Conservation (phyloP, 2,113 vertebrate species). For the Oncorhynchus keta region DNA sequence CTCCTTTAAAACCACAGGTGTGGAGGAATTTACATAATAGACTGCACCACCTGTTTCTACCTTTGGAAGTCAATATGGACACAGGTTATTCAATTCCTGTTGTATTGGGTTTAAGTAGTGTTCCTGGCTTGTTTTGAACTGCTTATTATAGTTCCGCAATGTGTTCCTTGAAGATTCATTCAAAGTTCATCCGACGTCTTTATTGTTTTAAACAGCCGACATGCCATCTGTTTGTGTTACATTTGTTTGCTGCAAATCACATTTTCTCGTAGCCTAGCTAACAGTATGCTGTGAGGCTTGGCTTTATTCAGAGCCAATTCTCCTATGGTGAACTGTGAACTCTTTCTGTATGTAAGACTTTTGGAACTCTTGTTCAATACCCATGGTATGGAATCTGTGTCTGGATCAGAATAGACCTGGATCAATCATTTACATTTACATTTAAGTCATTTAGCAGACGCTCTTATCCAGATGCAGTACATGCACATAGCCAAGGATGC, state of each 20-base stretch:
- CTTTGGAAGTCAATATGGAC: neutral
- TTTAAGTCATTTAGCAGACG: no score
- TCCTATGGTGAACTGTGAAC: neutral
- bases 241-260: slow-evolving; percentile 9
- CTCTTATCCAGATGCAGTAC: no score
- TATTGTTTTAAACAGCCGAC: slow-evolving; percentile 20
- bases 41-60: neutral
- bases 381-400: neutral
- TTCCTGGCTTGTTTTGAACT: neutral
- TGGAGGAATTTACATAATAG: neutral
- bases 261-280: neutral
- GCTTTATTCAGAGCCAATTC: neutral
- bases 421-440: neutral
- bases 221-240: slow-evolving; percentile 19
- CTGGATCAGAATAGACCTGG: neutral
- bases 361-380: neutral
- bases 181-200: neutral
- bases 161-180: slow-evolving; percentile 19
- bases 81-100: slow-evolving; percentile 4
- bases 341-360: neutral
- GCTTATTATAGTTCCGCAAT: slow-evolving; percentile 18
- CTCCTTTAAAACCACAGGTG: neutral
- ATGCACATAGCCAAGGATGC: no score
- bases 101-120: neutral
- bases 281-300: neutral